phyloP scores from a whole-genome alignment of 2,888 invertebrate species.

The Polydrusus pterygomalis region DNA sequence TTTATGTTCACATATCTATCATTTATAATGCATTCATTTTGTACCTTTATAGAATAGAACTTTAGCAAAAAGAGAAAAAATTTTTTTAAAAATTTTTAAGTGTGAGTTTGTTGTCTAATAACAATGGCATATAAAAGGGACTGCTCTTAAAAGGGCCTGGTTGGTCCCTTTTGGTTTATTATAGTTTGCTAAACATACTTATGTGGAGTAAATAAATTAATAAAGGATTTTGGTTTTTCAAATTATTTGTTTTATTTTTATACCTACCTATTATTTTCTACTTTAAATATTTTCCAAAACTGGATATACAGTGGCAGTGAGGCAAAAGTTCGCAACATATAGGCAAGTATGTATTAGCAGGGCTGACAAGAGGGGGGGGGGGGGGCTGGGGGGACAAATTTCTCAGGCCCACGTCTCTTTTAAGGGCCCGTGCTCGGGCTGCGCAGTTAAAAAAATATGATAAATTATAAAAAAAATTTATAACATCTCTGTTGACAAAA shows the following conservation, averaged over 20 bases:
- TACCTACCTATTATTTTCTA: neutral
- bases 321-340: too few relatives aligned
- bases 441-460: too few relatives aligned
- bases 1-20: conserved; percentile 9
- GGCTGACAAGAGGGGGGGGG: too few relatives aligned
- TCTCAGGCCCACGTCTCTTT: too few relatives aligned
- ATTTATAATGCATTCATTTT: conserved; percentile 37
- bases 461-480: too few relatives aligned
- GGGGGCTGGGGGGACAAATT: too few relatives aligned
- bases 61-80: conserved; percentile 23
- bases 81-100: conserved; percentile 24
- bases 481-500: too few relatives aligned
- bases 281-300: too few relatives aligned
- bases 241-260: conserved; percentile 20
- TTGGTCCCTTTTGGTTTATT: conserved; percentile 22
- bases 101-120: conserved; percentile 41
- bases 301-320: too few relatives aligned
- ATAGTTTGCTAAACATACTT: conserved; percentile 35
- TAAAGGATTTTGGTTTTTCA: conserved; percentile 54
- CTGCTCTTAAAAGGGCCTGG: neutral
- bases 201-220: conserved; percentile 53
- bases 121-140: conserved; percentile 30
- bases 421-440: too few relatives aligned
- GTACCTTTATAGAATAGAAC: conserved; percentile 41
- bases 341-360: too few relatives aligned